Evolutionary conservation across 2,888 invertebrate genomes (phyloP), one percentile per base, ranked within the genome.

Genomic region (Drymonia ruficornis): DNA sequence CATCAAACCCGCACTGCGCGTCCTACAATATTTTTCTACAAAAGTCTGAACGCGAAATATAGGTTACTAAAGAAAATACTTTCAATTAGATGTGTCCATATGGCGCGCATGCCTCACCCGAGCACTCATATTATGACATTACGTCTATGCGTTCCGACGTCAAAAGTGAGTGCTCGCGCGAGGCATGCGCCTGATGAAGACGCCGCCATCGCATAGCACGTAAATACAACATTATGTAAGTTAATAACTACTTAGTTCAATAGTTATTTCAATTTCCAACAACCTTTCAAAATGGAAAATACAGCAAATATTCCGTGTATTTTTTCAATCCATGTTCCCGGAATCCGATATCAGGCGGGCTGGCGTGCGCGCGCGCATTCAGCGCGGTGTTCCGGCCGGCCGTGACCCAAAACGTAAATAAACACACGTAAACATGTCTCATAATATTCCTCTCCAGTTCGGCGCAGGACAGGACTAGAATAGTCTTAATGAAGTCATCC

Each of bases 341-440:
- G 75, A 76, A 76, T 65, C 38, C 49, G 50, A 65, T 63, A 65
- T 63, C 53, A 55, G 52, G 49, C 43, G 28, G 9, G 15, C 5
- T 6, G 19, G 59, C 61, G 47, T 31, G 55, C 49, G 46, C 53
- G 65, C 65, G 63, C 60, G 69, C 50, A 63, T 56, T 68, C 55
- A 48, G 34, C 31, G 13, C 52, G 49, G 23, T 53, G 70, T 60
- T 64, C 65, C 66, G 60, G 52, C 55, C 61, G 61, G 49, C 79
- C 78, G 45, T 78, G 78, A 78, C 78, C 75, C 61, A 76, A 67
- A 70, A 77, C 63, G 55, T 56, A 75, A 71, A 78, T 75, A 75
- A 70, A 70, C 67, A 67, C 19, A 19, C 15, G 47, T 47, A 31
- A 47, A 31, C 47, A 47, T 8, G 47, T 34, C 34, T 28, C 47